A percentile compares a stretch with the other conserved stretches of the same genome.
Evolutionary conservation across 2,113 vertebrate genomes (phyloP).

Genomic region (Xiphophorus couchianus): DNA sequence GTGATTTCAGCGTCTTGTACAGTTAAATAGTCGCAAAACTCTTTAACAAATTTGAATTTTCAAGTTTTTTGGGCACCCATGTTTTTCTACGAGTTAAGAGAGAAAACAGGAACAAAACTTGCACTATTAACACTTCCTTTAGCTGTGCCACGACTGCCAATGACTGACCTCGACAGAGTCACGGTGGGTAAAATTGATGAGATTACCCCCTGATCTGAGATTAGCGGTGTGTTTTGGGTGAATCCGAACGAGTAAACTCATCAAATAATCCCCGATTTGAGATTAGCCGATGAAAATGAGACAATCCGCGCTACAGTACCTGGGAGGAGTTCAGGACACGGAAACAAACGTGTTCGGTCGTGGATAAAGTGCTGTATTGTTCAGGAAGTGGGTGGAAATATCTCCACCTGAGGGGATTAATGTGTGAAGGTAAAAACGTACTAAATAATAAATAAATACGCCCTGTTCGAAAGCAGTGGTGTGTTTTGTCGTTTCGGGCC

Average conservation of each 20-base stretch:
- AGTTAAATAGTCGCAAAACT: neutral
- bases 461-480: constrained; percentile 14
- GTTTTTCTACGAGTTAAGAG: neutral
- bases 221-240: constrained; percentile 38
- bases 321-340: neutral
- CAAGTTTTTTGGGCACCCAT: neutral
- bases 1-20: neutral
- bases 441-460: neutral
- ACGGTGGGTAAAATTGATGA: constrained; percentile 37
- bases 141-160: constrained; percentile 3
- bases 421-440: neutral
- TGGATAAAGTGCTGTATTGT: neutral
- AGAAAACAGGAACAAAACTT: neutral
- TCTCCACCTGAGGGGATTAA: neutral
- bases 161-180: neutral
- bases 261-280: constrained; percentile 44
- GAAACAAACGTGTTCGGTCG: neutral
- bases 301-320: neutral
- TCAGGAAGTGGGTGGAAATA: neutral
- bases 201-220: constrained; percentile 55
- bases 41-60: neutral
- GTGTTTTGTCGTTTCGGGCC: constrained; percentile 50
- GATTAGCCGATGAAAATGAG: constrained; percentile 54
- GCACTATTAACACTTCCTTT: neutral
- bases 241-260: constrained; percentile 28